phyloP scores from a whole-genome alignment of 2,888 invertebrate species.

The Entomobrya proxima region DNA sequence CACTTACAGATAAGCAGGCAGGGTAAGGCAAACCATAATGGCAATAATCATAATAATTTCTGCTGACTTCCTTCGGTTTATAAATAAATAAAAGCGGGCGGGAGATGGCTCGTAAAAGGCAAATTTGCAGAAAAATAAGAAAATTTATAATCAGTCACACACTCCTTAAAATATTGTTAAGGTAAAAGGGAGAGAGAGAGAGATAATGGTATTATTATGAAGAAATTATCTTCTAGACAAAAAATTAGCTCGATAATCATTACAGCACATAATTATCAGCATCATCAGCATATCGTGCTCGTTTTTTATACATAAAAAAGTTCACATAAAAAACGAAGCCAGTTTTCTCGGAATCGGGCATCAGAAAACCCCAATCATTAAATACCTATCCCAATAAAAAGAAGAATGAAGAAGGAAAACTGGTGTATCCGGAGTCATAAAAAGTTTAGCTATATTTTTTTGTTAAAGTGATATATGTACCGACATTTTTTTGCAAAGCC shows the following conservation, averaged over 20 bases:
- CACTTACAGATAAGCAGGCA: constrained; percentile 58
- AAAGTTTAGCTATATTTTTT: not conserved
- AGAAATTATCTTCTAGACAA: constrained; percentile 27
- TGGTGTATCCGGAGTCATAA: not conserved
- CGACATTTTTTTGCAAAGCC: constrained; percentile 32
- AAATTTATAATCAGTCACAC: constrained; percentile 26
- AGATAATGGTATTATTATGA: constrained; percentile 10
- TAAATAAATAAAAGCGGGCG: constrained; percentile 37
- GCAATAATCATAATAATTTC: constrained; percentile 35
- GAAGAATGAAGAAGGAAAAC: not conserved
- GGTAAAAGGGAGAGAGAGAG: not conserved
- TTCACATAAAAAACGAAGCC: constrained; percentile 41
- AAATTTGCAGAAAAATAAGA: not conserved
- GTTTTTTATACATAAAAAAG: constrained; percentile 7
- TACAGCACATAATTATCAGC: constrained; percentile 35
- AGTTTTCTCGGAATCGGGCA: constrained; percentile 61
- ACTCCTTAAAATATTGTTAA: constrained; percentile 1
- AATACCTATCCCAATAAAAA: constrained; percentile 30
- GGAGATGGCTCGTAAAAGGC: constrained; percentile 3
- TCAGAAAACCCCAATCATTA: constrained; percentile 51
- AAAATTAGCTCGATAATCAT: constrained; percentile 42
- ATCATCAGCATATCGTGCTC: constrained; percentile 9
- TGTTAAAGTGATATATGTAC: constrained; percentile 23
- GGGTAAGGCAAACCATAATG: constrained; percentile 40
- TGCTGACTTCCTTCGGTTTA: constrained; percentile 33